Evolutionary conservation across 2,797 vertebrate genomes (phyloP).

Genomic region (Micrastur ruficollis): DNA sequence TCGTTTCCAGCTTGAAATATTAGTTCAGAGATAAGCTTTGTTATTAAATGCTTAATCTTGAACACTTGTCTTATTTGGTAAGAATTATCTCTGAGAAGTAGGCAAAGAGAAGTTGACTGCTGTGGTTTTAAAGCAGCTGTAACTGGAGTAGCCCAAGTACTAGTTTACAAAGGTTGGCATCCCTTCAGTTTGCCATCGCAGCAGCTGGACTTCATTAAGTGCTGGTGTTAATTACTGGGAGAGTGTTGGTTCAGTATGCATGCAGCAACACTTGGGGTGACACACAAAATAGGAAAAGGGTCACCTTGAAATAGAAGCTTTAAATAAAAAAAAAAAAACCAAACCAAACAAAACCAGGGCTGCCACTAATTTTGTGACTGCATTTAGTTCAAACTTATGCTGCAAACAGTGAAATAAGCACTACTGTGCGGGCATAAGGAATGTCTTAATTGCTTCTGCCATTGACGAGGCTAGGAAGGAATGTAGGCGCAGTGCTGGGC

Average conservation of each 20-base stretch:
- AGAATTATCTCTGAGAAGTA: constrained; percentile 42
- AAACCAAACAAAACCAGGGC: background rate
- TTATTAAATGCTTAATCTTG: constrained; percentile 59
- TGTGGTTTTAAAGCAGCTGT: constrained; percentile 34
- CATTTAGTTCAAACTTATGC: background rate
- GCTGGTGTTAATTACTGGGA: constrained; percentile 94
- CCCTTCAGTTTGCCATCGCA: constrained; percentile 81
- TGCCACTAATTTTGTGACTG: background rate
- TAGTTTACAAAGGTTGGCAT: constrained; percentile 80
- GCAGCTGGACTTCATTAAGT: constrained; percentile 99
- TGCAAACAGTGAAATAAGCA: background rate
- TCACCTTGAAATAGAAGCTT: constrained; percentile 86
- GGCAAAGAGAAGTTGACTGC: constrained; percentile 42
- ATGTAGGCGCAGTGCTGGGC: fast-evolving
- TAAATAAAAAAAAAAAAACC: background rate
- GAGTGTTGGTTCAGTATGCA: constrained; percentile 79
- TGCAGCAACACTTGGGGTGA: constrained; percentile 78
- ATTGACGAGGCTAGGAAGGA: background rate
- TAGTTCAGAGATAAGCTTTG: constrained; percentile 52
- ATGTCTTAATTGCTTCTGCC: background rate
- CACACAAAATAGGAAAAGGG: constrained; percentile 70
- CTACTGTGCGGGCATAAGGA: background rate
- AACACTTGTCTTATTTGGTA: constrained; percentile 53
- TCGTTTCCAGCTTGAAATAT: constrained; percentile 47
- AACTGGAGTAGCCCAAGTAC: constrained; percentile 49